phyloP scores from a whole-genome alignment of 2,888 invertebrate species.

The Torymus texanus region DNA sequence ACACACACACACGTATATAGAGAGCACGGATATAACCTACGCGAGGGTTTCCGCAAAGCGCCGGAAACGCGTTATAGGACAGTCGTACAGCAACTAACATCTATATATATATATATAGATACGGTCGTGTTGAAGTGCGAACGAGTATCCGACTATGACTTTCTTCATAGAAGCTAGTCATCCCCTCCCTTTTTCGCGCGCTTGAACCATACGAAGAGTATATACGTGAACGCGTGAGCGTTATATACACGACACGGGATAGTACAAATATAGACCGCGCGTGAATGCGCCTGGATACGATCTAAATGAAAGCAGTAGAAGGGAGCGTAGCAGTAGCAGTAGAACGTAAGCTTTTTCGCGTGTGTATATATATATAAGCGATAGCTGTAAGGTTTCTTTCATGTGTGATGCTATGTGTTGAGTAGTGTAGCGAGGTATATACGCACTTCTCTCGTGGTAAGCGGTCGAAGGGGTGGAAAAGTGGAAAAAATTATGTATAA shows the following conservation, averaged over 20 bases:
- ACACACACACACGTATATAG: neutral
- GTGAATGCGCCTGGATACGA: constrained; percentile 34
- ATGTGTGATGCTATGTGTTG: too few species aligned
- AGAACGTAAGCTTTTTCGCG: neutral
- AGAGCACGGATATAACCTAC: neutral
- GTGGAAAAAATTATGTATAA: too few species aligned
- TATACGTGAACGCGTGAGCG: too few species aligned
- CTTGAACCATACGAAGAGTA: too few species aligned
- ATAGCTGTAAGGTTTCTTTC: neutral
- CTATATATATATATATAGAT: too few species aligned
- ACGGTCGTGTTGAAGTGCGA: constrained; percentile 6
- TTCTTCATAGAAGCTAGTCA: constrained; percentile 38
- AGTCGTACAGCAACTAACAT: too few species aligned
- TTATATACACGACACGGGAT: neutral
- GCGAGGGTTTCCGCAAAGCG: constrained; percentile 39
- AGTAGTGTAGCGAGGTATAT: too few species aligned
- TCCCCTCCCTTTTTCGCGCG: constrained; percentile 12
- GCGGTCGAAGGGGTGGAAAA: too few species aligned
- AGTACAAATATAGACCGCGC: constrained; percentile 46
- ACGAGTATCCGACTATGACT: neutral
- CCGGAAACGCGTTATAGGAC: constrained; percentile 26
- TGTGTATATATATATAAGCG: neutral
- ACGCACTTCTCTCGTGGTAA: too few species aligned
- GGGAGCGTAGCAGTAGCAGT: neutral
- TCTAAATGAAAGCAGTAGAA: constrained; percentile 46